These are phyloP conservation scores for Alectoris magna DNA, from an alignment of 2,797 vertebrate genomes.

Conservation along the genomic window DNA sequence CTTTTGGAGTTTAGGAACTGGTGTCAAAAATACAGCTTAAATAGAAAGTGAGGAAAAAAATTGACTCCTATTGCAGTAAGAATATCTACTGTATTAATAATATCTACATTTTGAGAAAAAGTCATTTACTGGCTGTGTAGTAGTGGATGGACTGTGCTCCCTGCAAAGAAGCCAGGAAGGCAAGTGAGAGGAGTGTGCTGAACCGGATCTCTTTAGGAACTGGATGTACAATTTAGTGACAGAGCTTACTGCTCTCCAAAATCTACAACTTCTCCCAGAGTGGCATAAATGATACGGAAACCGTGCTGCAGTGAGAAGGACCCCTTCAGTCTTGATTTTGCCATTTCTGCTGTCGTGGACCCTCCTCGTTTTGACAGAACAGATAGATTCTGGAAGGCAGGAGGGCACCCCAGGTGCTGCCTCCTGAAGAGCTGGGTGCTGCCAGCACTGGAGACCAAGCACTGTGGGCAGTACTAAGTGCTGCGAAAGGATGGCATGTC, in stretches of 20 bases:
- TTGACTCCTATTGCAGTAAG: background rate
- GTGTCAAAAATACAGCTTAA: background rate
- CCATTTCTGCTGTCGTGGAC: background rate
- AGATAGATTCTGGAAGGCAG: background rate
- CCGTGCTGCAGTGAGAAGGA: background rate
- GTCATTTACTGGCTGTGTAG: background rate
- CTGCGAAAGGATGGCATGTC: background rate
- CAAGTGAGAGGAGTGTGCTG: background rate
- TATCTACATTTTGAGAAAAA: background rate
- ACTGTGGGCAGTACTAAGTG: no score
- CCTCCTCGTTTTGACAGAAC: background rate
- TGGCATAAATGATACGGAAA: background rate
- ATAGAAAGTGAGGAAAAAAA: background rate
- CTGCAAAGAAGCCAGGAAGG: background rate
- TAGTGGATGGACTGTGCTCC: background rate
- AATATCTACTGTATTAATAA: background rate
- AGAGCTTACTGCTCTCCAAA: background rate
- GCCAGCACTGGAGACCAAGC: background rate
- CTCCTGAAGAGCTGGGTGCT: background rate
- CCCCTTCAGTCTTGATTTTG: background rate
- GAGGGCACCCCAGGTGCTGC: background rate
- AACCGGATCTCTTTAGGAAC: background rate
- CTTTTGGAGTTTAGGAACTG: background rate
- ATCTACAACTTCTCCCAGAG: background rate
- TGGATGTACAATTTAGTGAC: background rate